These are phyloP conservation scores for Portunus trituberculatus DNA, from an alignment of 1,140 invertebrate species.

Conservation along the genomic window DNA sequence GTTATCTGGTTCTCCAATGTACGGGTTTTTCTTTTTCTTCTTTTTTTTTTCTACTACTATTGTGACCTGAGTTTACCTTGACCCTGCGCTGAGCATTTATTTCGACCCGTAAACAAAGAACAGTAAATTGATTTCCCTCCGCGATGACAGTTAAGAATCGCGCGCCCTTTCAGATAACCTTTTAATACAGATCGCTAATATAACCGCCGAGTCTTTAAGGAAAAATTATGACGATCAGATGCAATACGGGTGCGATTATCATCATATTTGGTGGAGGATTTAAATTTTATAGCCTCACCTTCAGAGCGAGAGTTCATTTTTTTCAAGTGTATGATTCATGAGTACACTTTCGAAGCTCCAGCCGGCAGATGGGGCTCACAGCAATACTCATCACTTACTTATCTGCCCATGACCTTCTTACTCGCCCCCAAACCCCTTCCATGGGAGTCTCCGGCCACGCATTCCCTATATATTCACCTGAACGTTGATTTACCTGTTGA, in stretches of 20 bases:
- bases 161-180: too few species aligned
- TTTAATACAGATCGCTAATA: too few species aligned
- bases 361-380: not conserved
- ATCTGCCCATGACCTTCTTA: not conserved
- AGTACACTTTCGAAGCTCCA: not conserved
- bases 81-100: too few species aligned
- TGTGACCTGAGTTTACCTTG: too few species aligned
- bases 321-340: not conserved
- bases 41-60: too few species aligned
- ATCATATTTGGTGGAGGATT: not conserved
- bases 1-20: too few species aligned
- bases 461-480: conserved; percentile 9
- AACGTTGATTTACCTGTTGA: not conserved
- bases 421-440: not conserved
- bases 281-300: not conserved
- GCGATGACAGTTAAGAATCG: too few species aligned
- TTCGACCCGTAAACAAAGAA: too few species aligned
- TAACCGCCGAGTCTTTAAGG: too few species aligned
- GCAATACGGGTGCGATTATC: not conserved
- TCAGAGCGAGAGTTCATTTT: not conserved
- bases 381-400: not conserved
- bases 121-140: too few species aligned
- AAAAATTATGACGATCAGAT: not conserved
- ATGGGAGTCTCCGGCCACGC: not conserved
- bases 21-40: too few species aligned